Conservation (phyloP, 2,113 vertebrate genomes). For the Gobiocypris rarus region DNA sequence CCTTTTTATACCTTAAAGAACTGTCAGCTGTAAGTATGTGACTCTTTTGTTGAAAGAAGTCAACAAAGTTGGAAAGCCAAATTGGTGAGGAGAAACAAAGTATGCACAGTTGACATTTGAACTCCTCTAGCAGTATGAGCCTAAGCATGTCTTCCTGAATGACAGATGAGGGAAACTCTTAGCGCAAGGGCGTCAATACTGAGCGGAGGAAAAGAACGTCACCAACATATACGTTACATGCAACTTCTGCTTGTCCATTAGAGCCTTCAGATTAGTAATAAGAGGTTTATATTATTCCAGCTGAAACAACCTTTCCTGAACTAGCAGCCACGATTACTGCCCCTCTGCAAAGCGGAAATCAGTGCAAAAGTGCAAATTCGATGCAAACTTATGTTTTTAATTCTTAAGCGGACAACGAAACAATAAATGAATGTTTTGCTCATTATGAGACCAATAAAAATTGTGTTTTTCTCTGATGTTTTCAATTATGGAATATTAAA, state of each 20-base stretch:
- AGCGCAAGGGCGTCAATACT: conserved; percentile 43
- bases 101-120: conserved; percentile 23
- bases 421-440: conserved; percentile 25
- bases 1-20: conserved; percentile 50
- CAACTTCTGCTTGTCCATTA: conserved; percentile 66
- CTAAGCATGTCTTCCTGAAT: conserved; percentile 22
- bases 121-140: conserved; percentile 32
- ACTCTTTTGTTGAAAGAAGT: not conserved
- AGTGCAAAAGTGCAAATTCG: not conserved
- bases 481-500: conserved; percentile 34
- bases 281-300: conserved; percentile 68
- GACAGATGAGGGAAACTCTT: conserved; percentile 39
- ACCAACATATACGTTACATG: conserved; percentile 66
- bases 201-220: conserved; percentile 53
- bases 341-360: not conserved
- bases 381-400: conserved; percentile 47
- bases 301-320: conserved; percentile 40
- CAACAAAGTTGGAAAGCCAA: not conserved
- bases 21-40: not conserved
- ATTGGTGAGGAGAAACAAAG: not conserved
- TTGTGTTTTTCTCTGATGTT: not conserved
- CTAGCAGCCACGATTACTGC: not conserved
- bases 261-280: conserved; percentile 68
- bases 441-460: conserved; percentile 18
- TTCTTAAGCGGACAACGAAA: conserved; percentile 44